These are phyloP conservation scores for Ooceraea biroi DNA, from an alignment of 1,140 invertebrate genomes.

Conservation along the genomic window DNA sequence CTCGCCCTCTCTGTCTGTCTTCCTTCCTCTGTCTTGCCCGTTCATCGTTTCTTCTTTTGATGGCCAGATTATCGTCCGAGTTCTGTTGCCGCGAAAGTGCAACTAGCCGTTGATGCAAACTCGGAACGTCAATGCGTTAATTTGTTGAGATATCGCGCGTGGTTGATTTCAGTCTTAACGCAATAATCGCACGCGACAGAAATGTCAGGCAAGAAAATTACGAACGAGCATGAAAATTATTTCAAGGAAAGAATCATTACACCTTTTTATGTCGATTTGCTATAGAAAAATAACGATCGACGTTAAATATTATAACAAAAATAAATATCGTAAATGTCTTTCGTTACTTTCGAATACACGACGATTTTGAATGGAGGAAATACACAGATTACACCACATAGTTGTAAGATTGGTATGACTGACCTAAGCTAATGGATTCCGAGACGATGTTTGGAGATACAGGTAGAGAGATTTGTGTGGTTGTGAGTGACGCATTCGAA, in stretches of 20 bases:
- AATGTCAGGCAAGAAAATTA: constrained; percentile 12
- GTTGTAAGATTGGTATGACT: constrained; percentile 47
- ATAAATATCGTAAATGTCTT: background rate
- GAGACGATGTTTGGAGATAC: constrained; percentile 28
- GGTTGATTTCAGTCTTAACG: constrained; percentile 26
- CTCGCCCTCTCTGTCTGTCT: background rate
- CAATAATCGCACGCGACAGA: constrained; percentile 8
- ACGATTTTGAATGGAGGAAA: constrained; percentile 2
- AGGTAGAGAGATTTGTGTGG: constrained; percentile 6
- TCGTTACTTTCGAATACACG: background rate
- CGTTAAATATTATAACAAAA: background rate
- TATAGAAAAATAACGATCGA: background rate
- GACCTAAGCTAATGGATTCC: constrained; percentile 62
- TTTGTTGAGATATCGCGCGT: background rate
- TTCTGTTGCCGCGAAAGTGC: constrained; percentile 29
- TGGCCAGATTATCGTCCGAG: background rate
- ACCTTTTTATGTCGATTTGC: background rate
- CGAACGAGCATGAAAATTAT: constrained; percentile 5
- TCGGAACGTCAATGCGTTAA: constrained; percentile 15
- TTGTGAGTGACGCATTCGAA: constrained; percentile 69
- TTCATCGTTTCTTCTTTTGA: background rate
- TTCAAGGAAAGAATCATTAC: background rate
- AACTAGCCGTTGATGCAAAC: background rate
- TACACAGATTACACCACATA: constrained; percentile 11
- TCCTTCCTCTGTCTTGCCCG: background rate